Conservation (phyloP, 2,113 vertebrate genomes). For the Archocentrus centrarchus region DNA sequence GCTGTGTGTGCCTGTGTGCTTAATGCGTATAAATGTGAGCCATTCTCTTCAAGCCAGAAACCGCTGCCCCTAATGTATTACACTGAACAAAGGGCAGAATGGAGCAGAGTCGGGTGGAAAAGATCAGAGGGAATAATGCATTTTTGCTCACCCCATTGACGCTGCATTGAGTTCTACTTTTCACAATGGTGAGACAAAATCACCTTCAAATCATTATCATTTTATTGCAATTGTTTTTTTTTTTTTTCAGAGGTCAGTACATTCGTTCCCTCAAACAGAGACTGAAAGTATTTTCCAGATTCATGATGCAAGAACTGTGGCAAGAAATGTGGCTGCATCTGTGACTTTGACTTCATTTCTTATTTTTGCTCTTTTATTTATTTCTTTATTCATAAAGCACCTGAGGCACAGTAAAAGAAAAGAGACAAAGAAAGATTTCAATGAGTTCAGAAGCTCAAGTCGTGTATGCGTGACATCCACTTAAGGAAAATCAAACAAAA, state of each 20-base stretch:
- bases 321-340: neutral
- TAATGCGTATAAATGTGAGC: slow-evolving; percentile 54
- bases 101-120: slow-evolving; percentile 8
- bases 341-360: neutral
- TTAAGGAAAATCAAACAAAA: neutral
- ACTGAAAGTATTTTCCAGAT: slow-evolving; percentile 16
- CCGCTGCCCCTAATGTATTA: slow-evolving; percentile 6
- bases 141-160: slow-evolving; percentile 42
- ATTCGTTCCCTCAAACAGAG: slow-evolving; percentile 17
- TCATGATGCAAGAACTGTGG: slow-evolving; percentile 9
- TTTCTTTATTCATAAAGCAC: neutral
- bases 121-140: slow-evolving; percentile 51
- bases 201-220: slow-evolving; percentile 44
- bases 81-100: slow-evolving; percentile 35
- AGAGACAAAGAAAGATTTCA: slow-evolving; percentile 8
- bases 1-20: slow-evolving; percentile 23
- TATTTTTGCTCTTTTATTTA: neutral
- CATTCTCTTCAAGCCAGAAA: slow-evolving; percentile 35
- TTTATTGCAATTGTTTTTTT: slow-evolving; percentile 49
- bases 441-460: neutral
- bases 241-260: slow-evolving; percentile 22
- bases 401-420: neutral
- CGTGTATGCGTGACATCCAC: neutral
- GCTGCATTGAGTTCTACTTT: slow-evolving; percentile 39
- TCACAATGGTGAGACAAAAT: slow-evolving; percentile 34